Evolutionary conservation across 1,140 invertebrate species (phyloP), one percentile per base, ranked within the genome.

Genomic region (Chlorops oryzae): DNA sequence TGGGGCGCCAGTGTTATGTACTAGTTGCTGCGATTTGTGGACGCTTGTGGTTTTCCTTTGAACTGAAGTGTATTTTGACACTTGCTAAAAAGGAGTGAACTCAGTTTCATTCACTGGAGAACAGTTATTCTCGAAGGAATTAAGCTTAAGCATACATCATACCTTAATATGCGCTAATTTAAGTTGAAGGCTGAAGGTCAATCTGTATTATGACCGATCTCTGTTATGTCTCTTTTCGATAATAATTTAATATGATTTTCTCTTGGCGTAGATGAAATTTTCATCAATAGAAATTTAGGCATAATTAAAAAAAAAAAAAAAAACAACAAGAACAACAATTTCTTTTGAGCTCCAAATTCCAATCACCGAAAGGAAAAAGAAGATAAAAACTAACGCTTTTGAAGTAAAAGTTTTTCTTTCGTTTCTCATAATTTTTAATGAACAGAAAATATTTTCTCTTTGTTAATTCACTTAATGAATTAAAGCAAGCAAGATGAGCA

Each of bases 71-170:
- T 66, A 66, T 66, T 63, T 66, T 66, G 64, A 66, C 64, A 66
- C 61, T 66, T 62, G 64, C 62, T 47, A 34, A 56, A 53, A 51
- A 52, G 49, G 48, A 55, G 54, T 55, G 57, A 66, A 66, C 58
- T n/a, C n/a, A n/a, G n/a, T n/a, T n/a, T n/a, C n/a, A n/a, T n/a
- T n/a, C n/a, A n/a, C n/a, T n/a, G n/a, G n/a, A n/a, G n/a, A 66
- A 66, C 64, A 66, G 64, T 66, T 66, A 64, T 62, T 66, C 58
- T n/a, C n/a, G n/a, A n/a, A n/a, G n/a, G n/a, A n/a, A n/a, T n/a
- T n/a, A n/a, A n/a, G n/a, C n/a, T n/a, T n/a, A n/a, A n/a, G n/a
- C n/a, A n/a, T n/a, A n/a, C n/a, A n/a, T n/a, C n/a, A n/a, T n/a
- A n/a, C n/a, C n/a, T n/a, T n/a, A n/a, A n/a, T n/a, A n/a, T n/a